These are phyloP conservation scores for Acipenser ruthenus DNA, from an alignment of 2,797 vertebrate species.

Conservation along the genomic window DNA sequence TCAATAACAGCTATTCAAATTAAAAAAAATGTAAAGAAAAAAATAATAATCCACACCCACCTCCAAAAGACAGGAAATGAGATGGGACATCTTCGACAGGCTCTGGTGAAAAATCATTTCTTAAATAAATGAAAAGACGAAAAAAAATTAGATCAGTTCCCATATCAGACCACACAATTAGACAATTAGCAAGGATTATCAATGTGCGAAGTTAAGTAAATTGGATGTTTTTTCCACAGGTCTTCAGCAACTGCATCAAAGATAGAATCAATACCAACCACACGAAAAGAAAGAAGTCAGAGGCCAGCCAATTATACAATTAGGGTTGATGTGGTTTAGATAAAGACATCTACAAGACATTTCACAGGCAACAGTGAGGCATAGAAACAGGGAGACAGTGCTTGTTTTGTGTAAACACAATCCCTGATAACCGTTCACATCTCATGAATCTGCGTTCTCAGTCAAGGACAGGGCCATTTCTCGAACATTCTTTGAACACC, in stretches of 20 bases:
- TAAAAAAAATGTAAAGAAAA: too few species aligned
- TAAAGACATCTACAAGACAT: slow-evolving; percentile 27
- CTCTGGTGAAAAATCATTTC: slow-evolving; percentile 9
- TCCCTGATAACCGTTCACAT: too few species aligned
- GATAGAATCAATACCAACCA: slow-evolving; percentile 55
- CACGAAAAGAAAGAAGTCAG: slow-evolving; percentile 48
- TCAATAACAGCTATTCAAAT: too few species aligned
- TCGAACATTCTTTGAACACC: too few species aligned
- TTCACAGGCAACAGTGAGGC: slow-evolving; percentile 33
- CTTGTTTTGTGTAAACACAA: too few species aligned
- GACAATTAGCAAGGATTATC: slow-evolving; percentile 6
- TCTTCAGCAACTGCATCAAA: slow-evolving; percentile 45
- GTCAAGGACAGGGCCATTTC: too few species aligned
- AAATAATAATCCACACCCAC: too few species aligned
- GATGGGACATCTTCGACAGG: slow-evolving; percentile 27
- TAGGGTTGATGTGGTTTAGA: slow-evolving; percentile 36
- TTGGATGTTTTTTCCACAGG: slow-evolving; percentile 29
- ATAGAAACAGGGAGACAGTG: slow-evolving; percentile 1
- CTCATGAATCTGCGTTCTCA: too few species aligned
- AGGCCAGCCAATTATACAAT: slow-evolving; percentile 53
- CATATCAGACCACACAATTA: slow-evolving; percentile 47
- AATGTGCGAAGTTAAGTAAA: slow-evolving; percentile 24
- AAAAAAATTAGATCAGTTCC: slow-evolving; percentile 27
- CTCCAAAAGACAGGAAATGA: slow-evolving; percentile 23
- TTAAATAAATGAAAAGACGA: slow-evolving; percentile 29